phyloP scores from a whole-genome alignment of 2,113 vertebrate genomes.

The Anarrhichthys ocellatus region DNA sequence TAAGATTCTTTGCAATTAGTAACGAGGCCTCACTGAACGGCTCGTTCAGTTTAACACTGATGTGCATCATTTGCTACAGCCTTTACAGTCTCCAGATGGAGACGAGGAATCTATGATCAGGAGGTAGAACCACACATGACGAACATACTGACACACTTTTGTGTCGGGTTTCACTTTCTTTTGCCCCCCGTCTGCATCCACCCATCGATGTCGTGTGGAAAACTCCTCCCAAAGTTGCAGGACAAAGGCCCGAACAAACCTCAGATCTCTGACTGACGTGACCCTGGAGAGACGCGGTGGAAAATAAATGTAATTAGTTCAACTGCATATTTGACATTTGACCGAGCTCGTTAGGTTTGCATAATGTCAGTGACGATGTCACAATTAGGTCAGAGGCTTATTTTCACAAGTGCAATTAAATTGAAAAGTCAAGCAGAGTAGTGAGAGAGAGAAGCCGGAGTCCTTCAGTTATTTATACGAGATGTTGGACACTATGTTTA shows the following conservation, averaged over 20 bases:
- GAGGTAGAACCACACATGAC: background rate
- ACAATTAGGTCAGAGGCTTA: conserved; percentile 23
- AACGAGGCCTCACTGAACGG: too few relatives aligned
- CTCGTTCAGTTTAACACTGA: background rate
- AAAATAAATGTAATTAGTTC: conserved; percentile 21
- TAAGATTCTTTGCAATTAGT: too few relatives aligned
- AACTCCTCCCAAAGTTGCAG: background rate
- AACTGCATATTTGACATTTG: conserved; percentile 41
- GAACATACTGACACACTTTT: background rate
- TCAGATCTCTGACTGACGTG: background rate
- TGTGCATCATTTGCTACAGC: too few relatives aligned
- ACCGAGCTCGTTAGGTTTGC: conserved; percentile 35
- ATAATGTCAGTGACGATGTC: conserved; percentile 14
- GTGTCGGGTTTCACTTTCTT: too few relatives aligned
- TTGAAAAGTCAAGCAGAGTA: background rate
- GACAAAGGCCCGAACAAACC: background rate
- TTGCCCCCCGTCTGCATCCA: background rate
- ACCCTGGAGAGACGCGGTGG: background rate
- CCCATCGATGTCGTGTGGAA: too few relatives aligned
- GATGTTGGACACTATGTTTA: conserved; percentile 27
- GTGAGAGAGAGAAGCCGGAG: background rate
- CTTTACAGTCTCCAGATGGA: too few relatives aligned
- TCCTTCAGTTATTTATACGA: conserved; percentile 22
- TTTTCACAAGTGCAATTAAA: conserved; percentile 36
- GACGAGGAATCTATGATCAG: too few relatives aligned